Base-by-base conservation (phyloP, 2,797 vertebrate species). In the Sebastes diaconus region DNA sequence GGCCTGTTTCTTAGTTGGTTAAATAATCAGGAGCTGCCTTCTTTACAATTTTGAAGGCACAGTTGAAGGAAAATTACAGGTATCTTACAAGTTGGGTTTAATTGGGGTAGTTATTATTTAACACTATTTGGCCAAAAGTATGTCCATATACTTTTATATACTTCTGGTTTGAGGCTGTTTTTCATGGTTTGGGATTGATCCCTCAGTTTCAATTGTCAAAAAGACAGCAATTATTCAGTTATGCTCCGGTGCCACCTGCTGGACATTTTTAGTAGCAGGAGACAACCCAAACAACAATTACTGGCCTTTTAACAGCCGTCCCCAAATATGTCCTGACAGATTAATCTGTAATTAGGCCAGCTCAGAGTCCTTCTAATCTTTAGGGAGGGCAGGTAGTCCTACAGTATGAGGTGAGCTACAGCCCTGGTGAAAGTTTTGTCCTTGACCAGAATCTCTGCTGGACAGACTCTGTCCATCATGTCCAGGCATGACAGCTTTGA, bases 241-340 rank as follows among this genome's bases (percentile, higher is more conserved):
- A 34, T 71, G 46, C 50, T 29, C 60, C 18, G 29, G 30, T 39
- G 67, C 39, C 71, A 30, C 60, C 81, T 75, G 68, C 42, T 71
- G 67, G 32, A 65, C 25, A 34, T 20, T n/a, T 57, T 5, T 22
- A 34, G 18, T n/a, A 46, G 10, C 10, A 73, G 25, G 8, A 8
- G 10, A 59, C 36, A 39, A 39, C 36, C 4, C 22, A 20, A 22
- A 20, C 42, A 59, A 13, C 10, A 39, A 18, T 8, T 32, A 39
- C 36, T 39, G 36, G 29, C 3, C 4, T 57, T 70, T n/a, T 11
- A 32, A 42, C 24, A 63, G 32, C 34, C 8, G 12, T 14, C 39
- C 20, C 57, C 39, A 36, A 10, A 39, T 24, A 39, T 39, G 30
- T 55, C 25, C n/a, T 5, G 36, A 59, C n/a, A n/a, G 16, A 27